A percentile compares a stretch with the other conserved stretches of the same genome.
Evolutionary conservation across 2,113 vertebrate genomes (phyloP).

Genomic region (Orcinus orca): DNA sequence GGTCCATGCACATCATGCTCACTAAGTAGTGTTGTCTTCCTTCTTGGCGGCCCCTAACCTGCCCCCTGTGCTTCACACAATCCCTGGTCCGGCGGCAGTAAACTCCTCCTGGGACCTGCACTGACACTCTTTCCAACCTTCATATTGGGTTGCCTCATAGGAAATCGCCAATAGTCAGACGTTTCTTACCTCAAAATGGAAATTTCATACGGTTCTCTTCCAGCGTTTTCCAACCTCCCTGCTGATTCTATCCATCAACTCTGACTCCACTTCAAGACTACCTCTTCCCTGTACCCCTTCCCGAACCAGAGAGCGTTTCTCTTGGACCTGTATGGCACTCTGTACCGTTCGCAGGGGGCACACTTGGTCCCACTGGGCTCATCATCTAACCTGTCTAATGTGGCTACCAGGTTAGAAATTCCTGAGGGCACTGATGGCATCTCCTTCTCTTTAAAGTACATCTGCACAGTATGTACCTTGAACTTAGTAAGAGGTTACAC

Average conservation of each 20-base stretch:
- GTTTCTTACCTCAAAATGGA: not conserved
- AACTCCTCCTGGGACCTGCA: not conserved
- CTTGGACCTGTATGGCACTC: not conserved
- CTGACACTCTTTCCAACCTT: not conserved
- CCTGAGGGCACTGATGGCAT: not conserved
- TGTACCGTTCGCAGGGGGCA: not conserved
- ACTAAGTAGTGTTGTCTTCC: not conserved
- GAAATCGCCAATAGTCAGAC: not conserved
- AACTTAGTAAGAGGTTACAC: not conserved
- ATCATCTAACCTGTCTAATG: not conserved
- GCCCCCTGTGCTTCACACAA: not conserved
- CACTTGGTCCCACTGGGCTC: not conserved
- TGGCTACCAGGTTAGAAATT: not conserved
- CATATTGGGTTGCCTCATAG: not conserved
- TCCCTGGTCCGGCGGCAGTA: not conserved
- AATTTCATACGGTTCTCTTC: not conserved
- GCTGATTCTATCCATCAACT: not conserved
- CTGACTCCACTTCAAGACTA: not conserved
- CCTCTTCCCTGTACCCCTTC: not conserved
- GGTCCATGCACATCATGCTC: not conserved
- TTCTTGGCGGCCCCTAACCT: not conserved
- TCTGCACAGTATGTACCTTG: not conserved
- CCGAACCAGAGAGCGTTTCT: not conserved
- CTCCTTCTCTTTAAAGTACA: not conserved
- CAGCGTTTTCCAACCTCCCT: not conserved